Evolutionary conservation across 2,113 vertebrate genomes (phyloP).

Genomic region (Podiceps cristatus): DNA sequence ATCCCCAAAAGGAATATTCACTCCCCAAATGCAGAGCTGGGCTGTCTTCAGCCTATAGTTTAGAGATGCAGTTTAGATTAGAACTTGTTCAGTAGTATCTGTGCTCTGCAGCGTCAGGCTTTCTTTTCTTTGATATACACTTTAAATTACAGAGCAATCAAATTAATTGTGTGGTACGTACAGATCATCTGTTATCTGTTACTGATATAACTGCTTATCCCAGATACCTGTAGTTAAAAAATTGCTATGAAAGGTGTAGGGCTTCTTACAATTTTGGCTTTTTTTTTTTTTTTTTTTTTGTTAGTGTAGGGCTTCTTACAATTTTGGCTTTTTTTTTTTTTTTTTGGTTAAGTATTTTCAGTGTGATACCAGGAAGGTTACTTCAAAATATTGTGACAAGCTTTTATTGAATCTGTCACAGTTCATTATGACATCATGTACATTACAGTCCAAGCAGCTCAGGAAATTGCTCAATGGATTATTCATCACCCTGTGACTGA

Average conservation of each 20-base stretch:
- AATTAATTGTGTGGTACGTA: background rate
- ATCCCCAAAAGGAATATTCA: background rate
- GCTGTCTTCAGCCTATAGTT: background rate
- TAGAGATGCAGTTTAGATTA: background rate
- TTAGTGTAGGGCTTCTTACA: background rate
- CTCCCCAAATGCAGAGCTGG: background rate
- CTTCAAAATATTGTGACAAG: background rate
- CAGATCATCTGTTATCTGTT: background rate
- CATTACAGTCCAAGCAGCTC: background rate
- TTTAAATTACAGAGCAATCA: constrained; percentile 37
- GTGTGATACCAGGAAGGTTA: background rate
- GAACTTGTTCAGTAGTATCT: background rate
- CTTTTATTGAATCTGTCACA: background rate
- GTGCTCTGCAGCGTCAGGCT: background rate
- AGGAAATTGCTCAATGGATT: constrained; percentile 43
- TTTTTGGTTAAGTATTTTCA: background rate
- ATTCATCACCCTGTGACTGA: background rate
- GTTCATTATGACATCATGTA: background rate
- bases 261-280: background rate
- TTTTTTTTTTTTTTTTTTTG: background rate
- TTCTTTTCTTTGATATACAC: constrained; percentile 25
- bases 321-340: background rate
- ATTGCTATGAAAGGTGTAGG: background rate
- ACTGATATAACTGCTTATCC: background rate
- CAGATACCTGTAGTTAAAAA: background rate